Percentiles rank a stretch among this genome's conserved stretches.
Conservation (phyloP, 2,113 vertebrate species). For the Coreoperca whiteheadi region DNA sequence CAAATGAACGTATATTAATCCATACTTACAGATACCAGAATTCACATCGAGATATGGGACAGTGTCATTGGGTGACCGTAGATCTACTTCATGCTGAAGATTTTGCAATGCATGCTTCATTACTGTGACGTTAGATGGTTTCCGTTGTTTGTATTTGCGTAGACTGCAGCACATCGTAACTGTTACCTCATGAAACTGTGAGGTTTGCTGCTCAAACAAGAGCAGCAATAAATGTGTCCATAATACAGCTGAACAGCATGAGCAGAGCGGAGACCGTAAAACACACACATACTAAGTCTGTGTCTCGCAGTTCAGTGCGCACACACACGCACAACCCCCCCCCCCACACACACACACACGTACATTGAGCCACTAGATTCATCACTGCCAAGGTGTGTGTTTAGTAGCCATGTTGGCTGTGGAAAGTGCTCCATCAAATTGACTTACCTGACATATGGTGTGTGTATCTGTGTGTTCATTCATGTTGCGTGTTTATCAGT, state of each 20-base stretch:
- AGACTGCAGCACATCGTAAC: neutral
- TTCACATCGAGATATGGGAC: neutral
- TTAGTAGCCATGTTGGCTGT: constrained; percentile 49
- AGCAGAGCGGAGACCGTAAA: neutral
- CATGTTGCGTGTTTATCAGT: constrained; percentile 23
- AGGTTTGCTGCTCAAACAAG: neutral
- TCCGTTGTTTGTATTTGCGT: neutral
- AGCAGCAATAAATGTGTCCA: constrained; percentile 4
- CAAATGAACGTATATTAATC: neutral
- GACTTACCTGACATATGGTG: constrained; percentile 59
- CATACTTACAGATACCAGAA: neutral
- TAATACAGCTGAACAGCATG: constrained; percentile 17
- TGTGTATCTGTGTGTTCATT: constrained; percentile 47
- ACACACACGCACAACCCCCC: neutral
- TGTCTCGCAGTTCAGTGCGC: constrained; percentile 9
- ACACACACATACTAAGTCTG: constrained; percentile 18
- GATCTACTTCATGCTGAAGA: neutral
- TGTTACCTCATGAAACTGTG: neutral
- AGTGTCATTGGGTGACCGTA: neutral
- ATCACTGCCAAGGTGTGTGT: constrained; percentile 69
- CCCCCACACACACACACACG: constrained; percentile 20
- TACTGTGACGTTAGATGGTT: neutral
- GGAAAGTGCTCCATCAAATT: constrained; percentile 65
- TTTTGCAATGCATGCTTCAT: neutral
- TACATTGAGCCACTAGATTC: constrained; percentile 41